A percentile compares a stretch with the other conserved stretches of the same genome.
Evolutionary conservation across 2,113 vertebrate genomes (phyloP).

Genomic region (Dipodomys stephensi): DNA sequence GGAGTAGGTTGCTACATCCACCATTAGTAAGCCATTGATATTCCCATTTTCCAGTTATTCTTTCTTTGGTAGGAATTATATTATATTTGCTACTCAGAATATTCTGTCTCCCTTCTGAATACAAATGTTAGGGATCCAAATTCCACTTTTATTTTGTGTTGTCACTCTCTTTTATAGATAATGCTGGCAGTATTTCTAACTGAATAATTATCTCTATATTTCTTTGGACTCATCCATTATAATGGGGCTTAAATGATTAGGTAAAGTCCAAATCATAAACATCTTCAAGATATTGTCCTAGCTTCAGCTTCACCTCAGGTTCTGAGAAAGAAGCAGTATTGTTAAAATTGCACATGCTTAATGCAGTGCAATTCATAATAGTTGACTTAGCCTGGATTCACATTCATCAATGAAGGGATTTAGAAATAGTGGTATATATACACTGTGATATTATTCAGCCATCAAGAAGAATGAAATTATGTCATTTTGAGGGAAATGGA

Average conservation of each 20-base stretch:
- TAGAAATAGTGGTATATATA: too few species aligned
- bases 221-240: background rate
- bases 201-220: constrained; percentile 1
- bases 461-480: too few species aligned
- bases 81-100: background rate
- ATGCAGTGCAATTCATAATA: too few species aligned
- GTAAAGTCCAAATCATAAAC: background rate
- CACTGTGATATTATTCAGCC: too few species aligned
- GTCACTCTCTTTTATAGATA: background rate
- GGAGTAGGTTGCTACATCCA: background rate
- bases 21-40: background rate
- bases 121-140: background rate
- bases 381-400: too few species aligned
- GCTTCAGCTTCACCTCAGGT: background rate
- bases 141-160: background rate
- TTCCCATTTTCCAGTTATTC: background rate
- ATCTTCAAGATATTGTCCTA: constrained; percentile 25
- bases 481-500: too few species aligned
- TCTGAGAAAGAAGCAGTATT: background rate
- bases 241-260: background rate
- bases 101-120: background rate
- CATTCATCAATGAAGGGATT: too few species aligned
- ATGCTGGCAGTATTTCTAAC: background rate
- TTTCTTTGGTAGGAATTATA: background rate
- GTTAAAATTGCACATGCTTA: too few species aligned